Evolutionary conservation across 2,113 vertebrate species (phyloP).

Genomic region (Nibea coibor): DNA sequence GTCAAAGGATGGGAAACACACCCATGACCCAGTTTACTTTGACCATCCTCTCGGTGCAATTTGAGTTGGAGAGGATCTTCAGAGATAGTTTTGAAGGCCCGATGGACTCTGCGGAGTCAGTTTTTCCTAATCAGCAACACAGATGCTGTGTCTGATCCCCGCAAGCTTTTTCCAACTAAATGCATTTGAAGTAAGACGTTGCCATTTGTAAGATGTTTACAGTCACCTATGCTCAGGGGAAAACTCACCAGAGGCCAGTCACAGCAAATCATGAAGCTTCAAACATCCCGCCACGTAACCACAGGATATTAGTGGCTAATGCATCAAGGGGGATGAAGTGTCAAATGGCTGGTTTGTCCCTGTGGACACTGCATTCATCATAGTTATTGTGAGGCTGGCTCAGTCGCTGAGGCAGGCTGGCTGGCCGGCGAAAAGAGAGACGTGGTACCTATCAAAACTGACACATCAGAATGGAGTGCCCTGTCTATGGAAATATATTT

Average conservation of each 20-base stretch:
- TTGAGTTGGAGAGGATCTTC: conserved; percentile 19
- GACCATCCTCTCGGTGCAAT: conserved; percentile 1
- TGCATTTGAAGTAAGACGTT: conserved; percentile 48
- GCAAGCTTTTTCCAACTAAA: conserved; percentile 35
- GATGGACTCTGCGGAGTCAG: conserved; percentile 8
- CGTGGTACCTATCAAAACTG: conserved; percentile 44
- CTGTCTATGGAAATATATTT: conserved; percentile 50
- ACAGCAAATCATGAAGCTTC: conserved; percentile 52
- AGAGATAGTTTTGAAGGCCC: conserved; percentile 32
- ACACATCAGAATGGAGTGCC: conserved; percentile 46
- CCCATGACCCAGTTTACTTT: conserved; percentile 40
- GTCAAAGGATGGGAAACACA: conserved; percentile 16
- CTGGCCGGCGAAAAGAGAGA: conserved; percentile 40
- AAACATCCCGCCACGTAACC: conserved; percentile 47
- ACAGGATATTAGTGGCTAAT: conserved; percentile 65
- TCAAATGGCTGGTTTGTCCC: conserved; percentile 77
- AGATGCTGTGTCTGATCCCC: conserved; percentile 36
- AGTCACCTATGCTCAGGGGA: conserved; percentile 46
- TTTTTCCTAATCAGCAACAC: conserved; percentile 32
- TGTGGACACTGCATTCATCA: conserved; percentile 79
- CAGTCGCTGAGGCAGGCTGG: conserved; percentile 40
- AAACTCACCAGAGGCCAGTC: conserved; percentile 35
- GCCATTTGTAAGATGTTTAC: conserved; percentile 53
- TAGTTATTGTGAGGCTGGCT: conserved; percentile 68
- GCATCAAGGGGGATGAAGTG: conserved; percentile 72